phyloP scores from a whole-genome alignment of 2,113 vertebrate species.

The Lota lota region DNA sequence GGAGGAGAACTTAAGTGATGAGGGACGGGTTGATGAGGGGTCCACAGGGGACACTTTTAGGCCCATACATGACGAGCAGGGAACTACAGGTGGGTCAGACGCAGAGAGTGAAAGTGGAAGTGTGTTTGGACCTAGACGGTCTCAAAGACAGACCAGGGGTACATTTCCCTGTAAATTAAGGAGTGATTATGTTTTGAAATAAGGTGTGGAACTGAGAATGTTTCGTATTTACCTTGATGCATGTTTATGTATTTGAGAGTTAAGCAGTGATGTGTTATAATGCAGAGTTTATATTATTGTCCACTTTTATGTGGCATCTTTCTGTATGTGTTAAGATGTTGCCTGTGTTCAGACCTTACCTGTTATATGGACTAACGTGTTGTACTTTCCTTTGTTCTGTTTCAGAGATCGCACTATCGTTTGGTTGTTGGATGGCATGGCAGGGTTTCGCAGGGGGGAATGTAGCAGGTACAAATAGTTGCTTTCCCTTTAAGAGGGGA shows the following conservation, averaged over 20 bases:
- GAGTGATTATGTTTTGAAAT: constrained; percentile 8
- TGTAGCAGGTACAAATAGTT: constrained; percentile 3
- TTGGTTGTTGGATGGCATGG: constrained; percentile 2
- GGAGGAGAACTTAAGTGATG: background rate
- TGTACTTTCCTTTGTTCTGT: background rate
- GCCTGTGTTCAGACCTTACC: background rate
- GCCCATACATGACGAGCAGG: background rate
- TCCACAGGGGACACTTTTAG: background rate
- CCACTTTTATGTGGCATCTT: background rate
- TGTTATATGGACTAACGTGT: background rate
- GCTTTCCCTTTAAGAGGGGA: too few relatives aligned
- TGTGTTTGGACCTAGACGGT: too few relatives aligned
- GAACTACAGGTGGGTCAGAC: constrained; percentile 10
- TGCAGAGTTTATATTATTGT: background rate
- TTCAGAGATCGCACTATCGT: background rate
- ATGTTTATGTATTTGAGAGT: background rate
- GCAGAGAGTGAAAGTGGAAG: background rate
- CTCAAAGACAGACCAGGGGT: constrained; percentile 11
- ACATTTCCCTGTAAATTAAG: constrained; percentile 11
- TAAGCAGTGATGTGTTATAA: background rate
- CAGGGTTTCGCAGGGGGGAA: background rate
- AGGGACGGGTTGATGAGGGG: background rate
- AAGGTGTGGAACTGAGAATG: background rate
- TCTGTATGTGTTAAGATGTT: background rate
- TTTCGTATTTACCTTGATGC: background rate